Evolutionary conservation across 2,888 invertebrate species (phyloP).

Genomic region (Rhorus exstirpatorius): DNA sequence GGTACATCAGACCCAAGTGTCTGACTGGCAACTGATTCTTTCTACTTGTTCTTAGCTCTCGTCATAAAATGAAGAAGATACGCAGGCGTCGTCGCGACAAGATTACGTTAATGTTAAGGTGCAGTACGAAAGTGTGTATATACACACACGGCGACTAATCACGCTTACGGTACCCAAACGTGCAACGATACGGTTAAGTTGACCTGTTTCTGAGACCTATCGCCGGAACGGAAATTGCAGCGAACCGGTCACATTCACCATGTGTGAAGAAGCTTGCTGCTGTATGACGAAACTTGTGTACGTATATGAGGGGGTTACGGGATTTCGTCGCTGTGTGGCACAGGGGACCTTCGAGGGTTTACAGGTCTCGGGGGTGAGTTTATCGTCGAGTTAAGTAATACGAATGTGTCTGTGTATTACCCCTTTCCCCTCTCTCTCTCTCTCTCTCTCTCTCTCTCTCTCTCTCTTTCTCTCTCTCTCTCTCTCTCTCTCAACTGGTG

Average conservation of each 20-base stretch:
- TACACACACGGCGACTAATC: slow-evolving; percentile 77
- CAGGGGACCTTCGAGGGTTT: slow-evolving; percentile 78
- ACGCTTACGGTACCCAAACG: slow-evolving; percentile 74
- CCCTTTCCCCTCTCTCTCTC: slow-evolving; percentile 35
- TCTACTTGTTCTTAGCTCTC: slow-evolving; percentile 1
- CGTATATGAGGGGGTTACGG: slow-evolving; percentile 36
- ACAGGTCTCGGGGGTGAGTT: slow-evolving; percentile 84
- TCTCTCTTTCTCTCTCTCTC: slow-evolving; percentile 27
- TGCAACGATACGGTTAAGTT: slow-evolving; percentile 55
- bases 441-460: slow-evolving; percentile 53
- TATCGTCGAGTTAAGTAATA: slow-evolving; percentile 88
- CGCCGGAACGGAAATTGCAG: slow-evolving; percentile 4
- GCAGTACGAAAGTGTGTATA: slow-evolving; percentile 22
- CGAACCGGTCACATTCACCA: slow-evolving; percentile 49
- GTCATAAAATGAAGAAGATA: not conserved
- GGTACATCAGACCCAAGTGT: not conserved
- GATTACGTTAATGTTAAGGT: slow-evolving; percentile 44
- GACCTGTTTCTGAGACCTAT: slow-evolving; percentile 11
- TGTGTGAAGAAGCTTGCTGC: slow-evolving; percentile 20
- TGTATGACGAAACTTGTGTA: slow-evolving; percentile 16
- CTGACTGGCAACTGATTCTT: slow-evolving; percentile 17
- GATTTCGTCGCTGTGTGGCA: slow-evolving; percentile 56
- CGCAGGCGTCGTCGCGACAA: slow-evolving; percentile 20
- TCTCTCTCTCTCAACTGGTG: slow-evolving; percentile 44
- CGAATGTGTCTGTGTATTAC: slow-evolving; percentile 85